Evolutionary conservation across 2,888 invertebrate genomes (phyloP).

Genomic region (Drosophila mimica): DNA sequence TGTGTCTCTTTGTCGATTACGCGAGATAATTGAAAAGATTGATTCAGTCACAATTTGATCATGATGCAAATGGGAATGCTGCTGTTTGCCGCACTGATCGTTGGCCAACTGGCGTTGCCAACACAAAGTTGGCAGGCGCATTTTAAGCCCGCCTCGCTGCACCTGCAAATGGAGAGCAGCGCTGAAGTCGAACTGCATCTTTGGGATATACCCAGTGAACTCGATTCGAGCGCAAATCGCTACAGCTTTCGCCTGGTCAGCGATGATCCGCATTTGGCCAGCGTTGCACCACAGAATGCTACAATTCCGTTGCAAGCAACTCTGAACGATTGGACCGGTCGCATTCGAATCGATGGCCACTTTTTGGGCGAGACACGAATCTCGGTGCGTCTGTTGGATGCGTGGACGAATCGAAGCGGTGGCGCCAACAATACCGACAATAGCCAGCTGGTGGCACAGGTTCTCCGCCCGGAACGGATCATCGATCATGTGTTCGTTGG

Average conservation of each 20-base stretch:
- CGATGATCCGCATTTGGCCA: constrained; percentile 65
- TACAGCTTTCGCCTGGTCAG: constrained; percentile 70
- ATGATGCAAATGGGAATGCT: not conserved
- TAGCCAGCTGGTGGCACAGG: constrained; percentile 85
- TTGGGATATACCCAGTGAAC: constrained; percentile 36
- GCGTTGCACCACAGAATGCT: constrained; percentile 50
- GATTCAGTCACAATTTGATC: constrained; percentile 7
- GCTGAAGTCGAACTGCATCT: constrained; percentile 55
- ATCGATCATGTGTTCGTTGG: constrained; percentile 91
- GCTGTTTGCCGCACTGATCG: constrained; percentile 12
- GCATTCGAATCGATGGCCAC: constrained; percentile 65
- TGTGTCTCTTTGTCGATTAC: constrained; percentile 6
- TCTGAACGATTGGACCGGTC: constrained; percentile 72
- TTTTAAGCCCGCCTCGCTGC: constrained; percentile 69
- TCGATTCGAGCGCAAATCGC: constrained; percentile 29
- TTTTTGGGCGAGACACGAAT: constrained; percentile 83
- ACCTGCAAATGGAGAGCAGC: constrained; percentile 70
- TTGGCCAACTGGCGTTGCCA: constrained; percentile 7
- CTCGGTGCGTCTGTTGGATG: constrained; percentile 67
- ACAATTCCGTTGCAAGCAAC: constrained; percentile 54
- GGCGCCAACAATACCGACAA: constrained; percentile 49
- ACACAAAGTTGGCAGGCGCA: constrained; percentile 64
- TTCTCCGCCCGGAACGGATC: constrained; percentile 87
- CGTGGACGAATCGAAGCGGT: constrained; percentile 51
- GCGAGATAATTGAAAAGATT: constrained; percentile 12